A percentile compares a stretch with the other conserved stretches of the same genome.
Conservation (phyloP, 2,888 invertebrate genomes). For the Ectemnius cavifrons region DNA sequence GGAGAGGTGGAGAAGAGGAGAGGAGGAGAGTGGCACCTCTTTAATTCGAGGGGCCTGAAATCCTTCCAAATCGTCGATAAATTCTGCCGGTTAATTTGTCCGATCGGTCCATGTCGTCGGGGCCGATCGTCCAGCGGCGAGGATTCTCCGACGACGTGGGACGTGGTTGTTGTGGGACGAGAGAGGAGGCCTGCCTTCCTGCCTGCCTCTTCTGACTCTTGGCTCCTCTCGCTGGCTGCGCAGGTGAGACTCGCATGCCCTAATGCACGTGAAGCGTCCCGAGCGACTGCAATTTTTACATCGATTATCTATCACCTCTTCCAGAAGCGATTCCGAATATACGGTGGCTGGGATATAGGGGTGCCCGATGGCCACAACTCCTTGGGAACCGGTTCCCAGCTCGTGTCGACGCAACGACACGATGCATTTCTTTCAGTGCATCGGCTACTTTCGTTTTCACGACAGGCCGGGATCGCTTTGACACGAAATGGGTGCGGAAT, state of each 20-base stretch:
- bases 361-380: constrained; percentile 55
- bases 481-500: constrained; percentile 63
- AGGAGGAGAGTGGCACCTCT: neutral
- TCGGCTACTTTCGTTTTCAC: constrained; percentile 70
- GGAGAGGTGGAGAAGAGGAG: neutral
- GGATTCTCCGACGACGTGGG: too few relatives aligned
- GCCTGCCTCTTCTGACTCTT: neutral
- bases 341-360: constrained; percentile 50
- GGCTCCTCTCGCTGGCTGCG: neutral
- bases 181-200: neutral
- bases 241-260: neutral
- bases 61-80: constrained; percentile 7
- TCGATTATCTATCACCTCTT: constrained; percentile 52
- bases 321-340: constrained; percentile 49
- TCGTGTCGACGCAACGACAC: constrained; percentile 62
- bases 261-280: neutral
- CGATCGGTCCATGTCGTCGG: too few relatives aligned
- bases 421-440: constrained; percentile 64
- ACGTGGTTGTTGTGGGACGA: too few relatives aligned
- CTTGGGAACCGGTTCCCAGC: constrained; percentile 66
- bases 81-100: neutral
- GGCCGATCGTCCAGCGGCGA: too few relatives aligned
- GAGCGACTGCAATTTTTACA: neutral
- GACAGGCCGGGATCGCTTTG: constrained; percentile 60
- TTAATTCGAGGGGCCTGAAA: constrained; percentile 1